Conservation (phyloP, 2,888 invertebrate species). For the Agrotis puta region DNA sequence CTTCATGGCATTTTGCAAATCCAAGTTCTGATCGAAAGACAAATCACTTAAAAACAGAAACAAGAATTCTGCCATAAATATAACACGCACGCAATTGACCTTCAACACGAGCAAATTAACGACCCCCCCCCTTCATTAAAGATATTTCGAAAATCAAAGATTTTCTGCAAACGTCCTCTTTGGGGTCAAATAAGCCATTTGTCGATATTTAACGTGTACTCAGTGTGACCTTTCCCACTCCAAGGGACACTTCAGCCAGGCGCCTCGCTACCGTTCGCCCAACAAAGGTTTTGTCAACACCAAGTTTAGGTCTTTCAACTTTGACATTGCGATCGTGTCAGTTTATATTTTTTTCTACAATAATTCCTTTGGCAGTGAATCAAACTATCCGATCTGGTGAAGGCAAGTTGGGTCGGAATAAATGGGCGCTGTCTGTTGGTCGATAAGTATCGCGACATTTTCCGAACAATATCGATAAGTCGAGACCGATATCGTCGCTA, state of each 20-base stretch:
- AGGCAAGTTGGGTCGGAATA: conserved; percentile 59
- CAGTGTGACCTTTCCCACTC: conserved; percentile 62
- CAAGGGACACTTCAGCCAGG: conserved; percentile 48
- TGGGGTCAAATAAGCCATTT: conserved; percentile 66
- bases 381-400: conserved; percentile 48
- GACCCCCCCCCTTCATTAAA: conserved; percentile 26
- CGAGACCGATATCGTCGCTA: conserved; percentile 62
- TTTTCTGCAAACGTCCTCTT: conserved; percentile 42
- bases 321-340: conserved; percentile 49
- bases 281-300: conserved; percentile 54
- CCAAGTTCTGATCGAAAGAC: conserved; percentile 9
- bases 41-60: conserved; percentile 28
- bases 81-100: conserved; percentile 30
- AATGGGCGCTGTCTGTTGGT: conserved; percentile 64
- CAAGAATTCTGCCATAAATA: conserved; percentile 26
- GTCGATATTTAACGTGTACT: conserved; percentile 63
- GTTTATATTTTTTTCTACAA: conserved; percentile 39
- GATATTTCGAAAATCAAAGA: conserved; percentile 45
- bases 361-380: conserved; percentile 54
- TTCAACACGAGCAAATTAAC: conserved; percentile 45
- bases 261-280: conserved; percentile 34
- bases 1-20: conserved; percentile 35
- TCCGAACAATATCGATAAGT: conserved; percentile 68
- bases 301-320: conserved; percentile 56
- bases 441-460: conserved; percentile 67